A percentile compares a stretch with the other conserved stretches of the same genome.
Conservation (phyloP, 2,888 invertebrate species). For the Nomada hirtipes region DNA sequence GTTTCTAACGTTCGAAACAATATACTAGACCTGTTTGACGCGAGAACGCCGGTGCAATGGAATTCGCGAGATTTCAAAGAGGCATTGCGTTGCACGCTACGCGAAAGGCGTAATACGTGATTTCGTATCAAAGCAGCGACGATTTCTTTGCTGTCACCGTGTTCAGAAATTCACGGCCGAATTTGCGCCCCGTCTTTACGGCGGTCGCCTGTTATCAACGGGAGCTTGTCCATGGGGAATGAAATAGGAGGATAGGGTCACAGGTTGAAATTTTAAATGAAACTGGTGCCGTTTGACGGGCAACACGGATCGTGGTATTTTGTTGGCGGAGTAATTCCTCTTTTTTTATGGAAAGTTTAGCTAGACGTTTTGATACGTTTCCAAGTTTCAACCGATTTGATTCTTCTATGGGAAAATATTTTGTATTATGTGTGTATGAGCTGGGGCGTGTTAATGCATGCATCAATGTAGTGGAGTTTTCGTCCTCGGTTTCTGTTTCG, state of each 20-base stretch:
- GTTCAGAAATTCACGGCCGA: conserved; percentile 2
- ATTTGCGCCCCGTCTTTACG: not conserved
- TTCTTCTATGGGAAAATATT: not conserved
- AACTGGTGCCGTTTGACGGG: not conserved
- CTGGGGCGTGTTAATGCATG: no score
- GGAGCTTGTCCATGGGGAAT: not conserved
- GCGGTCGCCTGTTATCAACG: not conserved
- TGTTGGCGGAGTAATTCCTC: no score
- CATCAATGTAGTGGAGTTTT: no score
- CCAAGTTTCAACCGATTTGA: not conserved
- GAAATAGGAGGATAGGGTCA: not conserved
- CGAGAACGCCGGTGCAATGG: not conserved
- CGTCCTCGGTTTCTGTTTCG: no score
- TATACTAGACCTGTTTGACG: conserved; percentile 26
- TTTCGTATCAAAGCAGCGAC: not conserved
- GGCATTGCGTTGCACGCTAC: conserved; percentile 1
- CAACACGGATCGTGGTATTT: not conserved
- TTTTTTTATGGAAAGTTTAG: not conserved
- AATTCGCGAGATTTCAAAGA: not conserved
- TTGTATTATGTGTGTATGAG: no score
- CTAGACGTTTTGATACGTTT: not conserved
- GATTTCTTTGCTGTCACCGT: not conserved
- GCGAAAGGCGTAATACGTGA: not conserved
- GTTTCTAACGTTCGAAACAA: conserved; percentile 10
- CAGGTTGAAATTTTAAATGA: conserved; percentile 15